These are phyloP conservation scores for Neocrepidodera transversa DNA, from an alignment of 2,888 invertebrate genomes.

Conservation along the genomic window DNA sequence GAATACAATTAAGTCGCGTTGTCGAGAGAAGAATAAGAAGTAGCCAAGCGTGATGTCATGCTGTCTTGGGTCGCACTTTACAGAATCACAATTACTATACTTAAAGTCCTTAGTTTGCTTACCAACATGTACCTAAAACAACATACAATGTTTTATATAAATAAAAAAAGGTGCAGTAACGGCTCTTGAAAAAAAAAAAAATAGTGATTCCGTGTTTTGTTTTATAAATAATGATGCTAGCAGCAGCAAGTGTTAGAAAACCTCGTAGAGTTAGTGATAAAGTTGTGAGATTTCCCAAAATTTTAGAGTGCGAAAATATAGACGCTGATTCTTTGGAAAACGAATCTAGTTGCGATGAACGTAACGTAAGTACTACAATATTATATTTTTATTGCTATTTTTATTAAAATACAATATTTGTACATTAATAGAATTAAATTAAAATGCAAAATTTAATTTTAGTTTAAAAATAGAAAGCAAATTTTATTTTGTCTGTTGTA, in stretches of 20 bases:
- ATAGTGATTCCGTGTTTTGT: neutral
- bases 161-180: conserved; percentile 1
- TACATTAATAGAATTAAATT: too few species aligned
- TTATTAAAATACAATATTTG: too few species aligned
- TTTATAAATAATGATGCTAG: conserved; percentile 49
- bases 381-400: too few species aligned
- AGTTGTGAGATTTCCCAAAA: conserved; percentile 47
- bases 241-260: conserved; percentile 51
- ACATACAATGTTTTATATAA: conserved; percentile 20
- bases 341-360: conserved; percentile 34
- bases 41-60: conserved; percentile 60
- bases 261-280: conserved; percentile 49
- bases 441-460: too few species aligned
- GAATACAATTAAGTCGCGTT: conserved; percentile 36
- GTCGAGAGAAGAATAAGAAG: conserved; percentile 53
- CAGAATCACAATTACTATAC: conserved; percentile 56
- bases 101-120: conserved; percentile 33
- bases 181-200: neutral
- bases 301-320: conserved; percentile 52
- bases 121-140: conserved; percentile 29
- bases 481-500: too few species aligned
- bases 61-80: conserved; percentile 54
- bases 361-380: conserved; percentile 5
- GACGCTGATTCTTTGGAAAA: conserved; percentile 59
- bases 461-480: too few species aligned